Percentiles rank a stretch among this genome's conserved stretches.
Evolutionary conservation across 2,797 vertebrate species (phyloP).

Genomic region (Lates japonicus): DNA sequence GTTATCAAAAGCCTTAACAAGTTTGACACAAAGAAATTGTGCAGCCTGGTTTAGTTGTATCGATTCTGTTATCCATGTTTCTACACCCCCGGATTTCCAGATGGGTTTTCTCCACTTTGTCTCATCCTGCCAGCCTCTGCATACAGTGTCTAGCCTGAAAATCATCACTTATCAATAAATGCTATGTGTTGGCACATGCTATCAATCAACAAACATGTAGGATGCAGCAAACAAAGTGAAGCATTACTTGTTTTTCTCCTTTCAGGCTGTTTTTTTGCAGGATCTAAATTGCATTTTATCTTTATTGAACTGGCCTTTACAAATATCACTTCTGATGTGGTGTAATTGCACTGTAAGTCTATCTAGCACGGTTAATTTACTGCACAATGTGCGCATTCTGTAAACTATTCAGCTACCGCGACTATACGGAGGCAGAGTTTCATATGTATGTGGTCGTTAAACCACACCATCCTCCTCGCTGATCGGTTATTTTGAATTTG

Average conservation of each 20-base stretch:
- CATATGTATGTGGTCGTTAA: slow-evolving; percentile 81
- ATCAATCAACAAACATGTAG: slow-evolving; percentile 63
- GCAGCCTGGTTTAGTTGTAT: slow-evolving; percentile 57
- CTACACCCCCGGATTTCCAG: slow-evolving; percentile 67
- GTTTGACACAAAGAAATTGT: slow-evolving; percentile 61
- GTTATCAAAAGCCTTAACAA: slow-evolving; percentile 48
- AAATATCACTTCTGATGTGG: slow-evolving; percentile 48
- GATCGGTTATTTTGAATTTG: slow-evolving; percentile 84
- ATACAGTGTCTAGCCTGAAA: slow-evolving; percentile 51
- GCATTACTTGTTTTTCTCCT: slow-evolving; percentile 24
- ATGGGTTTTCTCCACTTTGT: slow-evolving; percentile 67
- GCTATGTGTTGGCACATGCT: slow-evolving; percentile 45
- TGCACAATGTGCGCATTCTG: slow-evolving; percentile 53
- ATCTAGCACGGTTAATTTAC: slow-evolving; percentile 62
- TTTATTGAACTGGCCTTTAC: slow-evolving; percentile 28
- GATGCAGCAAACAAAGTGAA: slow-evolving; percentile 37
- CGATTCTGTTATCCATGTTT: slow-evolving; percentile 63
- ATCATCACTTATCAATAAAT: slow-evolving; percentile 73
- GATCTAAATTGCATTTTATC: slow-evolving; percentile 39
- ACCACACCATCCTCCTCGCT: slow-evolving; percentile 72
- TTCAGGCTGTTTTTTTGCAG: neutral
- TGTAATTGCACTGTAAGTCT: slow-evolving; percentile 61
- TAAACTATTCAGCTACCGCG: slow-evolving; percentile 53
- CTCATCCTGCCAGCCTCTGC: slow-evolving; percentile 53
- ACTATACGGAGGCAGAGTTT: slow-evolving; percentile 77